Conservation (phyloP, 2,888 invertebrate species). For the Stenichneumon culpator region DNA sequence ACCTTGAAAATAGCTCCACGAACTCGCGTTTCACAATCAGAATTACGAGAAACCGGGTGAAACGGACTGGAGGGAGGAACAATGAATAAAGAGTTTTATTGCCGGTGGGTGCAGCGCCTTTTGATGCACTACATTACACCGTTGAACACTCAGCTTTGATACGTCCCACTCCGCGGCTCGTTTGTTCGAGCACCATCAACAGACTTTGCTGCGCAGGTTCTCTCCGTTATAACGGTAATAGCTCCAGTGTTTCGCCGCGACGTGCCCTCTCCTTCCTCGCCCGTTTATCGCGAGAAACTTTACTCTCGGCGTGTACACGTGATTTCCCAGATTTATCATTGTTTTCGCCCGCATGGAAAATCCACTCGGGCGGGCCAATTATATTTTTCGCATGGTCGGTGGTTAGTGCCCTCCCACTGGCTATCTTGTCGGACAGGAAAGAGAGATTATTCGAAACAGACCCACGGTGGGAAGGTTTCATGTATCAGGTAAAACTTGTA, state of each 20-base stretch:
- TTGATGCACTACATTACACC: constrained; percentile 11
- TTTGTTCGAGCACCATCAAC: constrained; percentile 3
- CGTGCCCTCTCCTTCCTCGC: not conserved
- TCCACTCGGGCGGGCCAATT: constrained; percentile 10
- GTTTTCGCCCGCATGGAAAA: constrained; percentile 1
- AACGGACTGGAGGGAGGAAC: not conserved
- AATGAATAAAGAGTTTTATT: constrained; percentile 17
- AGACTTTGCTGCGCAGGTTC: not conserved
- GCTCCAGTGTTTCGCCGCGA: not conserved
- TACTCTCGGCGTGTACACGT: not conserved
- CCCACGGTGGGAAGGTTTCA: not conserved
- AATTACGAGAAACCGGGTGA: not conserved
- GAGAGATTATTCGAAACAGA: constrained; percentile 54
- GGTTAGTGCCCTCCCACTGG: not conserved
- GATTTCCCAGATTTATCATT: not conserved
- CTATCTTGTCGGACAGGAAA: constrained; percentile 16
- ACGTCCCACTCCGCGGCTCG: not conserved
- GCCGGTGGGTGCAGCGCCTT: not conserved
- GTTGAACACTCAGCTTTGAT: not conserved
- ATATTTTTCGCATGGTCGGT: constrained; percentile 24
- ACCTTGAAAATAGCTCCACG: constrained; percentile 6
- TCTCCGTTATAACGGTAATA: not conserved
- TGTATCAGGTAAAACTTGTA: constrained; percentile 37
- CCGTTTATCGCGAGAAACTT: not conserved
- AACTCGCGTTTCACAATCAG: not conserved